Base-by-base conservation (phyloP, 2,113 vertebrate genomes). In the Colossoma macropomum region DNA sequence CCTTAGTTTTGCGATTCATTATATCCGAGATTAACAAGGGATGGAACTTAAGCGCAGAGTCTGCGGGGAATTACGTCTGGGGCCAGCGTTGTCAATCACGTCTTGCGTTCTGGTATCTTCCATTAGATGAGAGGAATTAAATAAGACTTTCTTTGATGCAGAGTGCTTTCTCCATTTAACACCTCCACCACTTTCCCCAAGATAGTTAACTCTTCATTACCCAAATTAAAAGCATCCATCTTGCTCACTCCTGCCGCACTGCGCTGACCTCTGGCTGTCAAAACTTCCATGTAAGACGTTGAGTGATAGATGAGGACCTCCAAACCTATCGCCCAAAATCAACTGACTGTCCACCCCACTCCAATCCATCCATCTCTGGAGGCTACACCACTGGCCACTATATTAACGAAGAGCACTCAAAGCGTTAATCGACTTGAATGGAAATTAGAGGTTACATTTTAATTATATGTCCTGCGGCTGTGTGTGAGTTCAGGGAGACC, bases 201-300 rank as follows among this genome's bases (percentile, higher is more conserved):
- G 93, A 93, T 90, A 90, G 90, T 95, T 94, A 95, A 94, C 94
- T 92, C 92, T 92, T 94, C 93, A 93, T 94, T 94, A 93, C 88
- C 93, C 93, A 95, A 94, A 95, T 94, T 91, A 94, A 94, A 93
- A 88, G 91, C 93, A 95, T 95, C 93, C 92, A 95, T 94, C 93
- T 94, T 80, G 86, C 87, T 92, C 92, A 90, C 89, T 92, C 85
- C 88, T 90, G 90, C 92, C 91, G 92, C 91, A 92, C 90, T 89
- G 90, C 85, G 86, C 75, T 94, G 93, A 95, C 94, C 94, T 95
- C 92, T 93, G 92, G 87, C 92, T 94, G 94, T 95, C 94, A 94
- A 90, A 93, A 94, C 90, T 92, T 93, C 92, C 87, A 87, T 87
- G 92, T 89, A 90, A 89, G 92, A 90, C 77, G 50, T 59, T 90